These are phyloP conservation scores for Drosophila glabriapex DNA, from an alignment of 2,888 invertebrate genomes.

Conservation along the genomic window DNA sequence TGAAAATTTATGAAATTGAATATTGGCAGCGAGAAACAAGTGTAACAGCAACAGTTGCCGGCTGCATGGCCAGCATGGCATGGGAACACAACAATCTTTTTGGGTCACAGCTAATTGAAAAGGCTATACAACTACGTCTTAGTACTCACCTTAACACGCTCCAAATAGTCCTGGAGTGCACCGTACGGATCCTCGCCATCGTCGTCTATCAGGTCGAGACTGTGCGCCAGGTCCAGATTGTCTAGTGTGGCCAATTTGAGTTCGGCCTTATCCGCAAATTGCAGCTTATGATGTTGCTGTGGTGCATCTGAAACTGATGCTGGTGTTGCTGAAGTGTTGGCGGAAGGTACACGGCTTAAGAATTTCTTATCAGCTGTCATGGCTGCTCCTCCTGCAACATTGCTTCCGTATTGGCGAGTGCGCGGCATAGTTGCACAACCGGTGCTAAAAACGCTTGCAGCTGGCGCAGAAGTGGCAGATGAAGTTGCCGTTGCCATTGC, in stretches of 20 bases:
- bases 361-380: conserved; percentile 82
- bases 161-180: conserved; percentile 84
- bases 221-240: conserved; percentile 82
- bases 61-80: not conserved
- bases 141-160: conserved; percentile 84
- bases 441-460: conserved; percentile 75
- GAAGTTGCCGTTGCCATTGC: conserved; percentile 47
- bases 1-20: conserved; percentile 61
- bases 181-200: conserved; percentile 84
- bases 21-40: conserved; percentile 52
- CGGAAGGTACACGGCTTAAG: conserved; percentile 65
- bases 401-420: conserved; percentile 75
- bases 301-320: conserved; percentile 41
- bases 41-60: conserved; percentile 17
- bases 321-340: conserved; percentile 51
- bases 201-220: conserved; percentile 77
- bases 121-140: not conserved
- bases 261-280: conserved; percentile 76
- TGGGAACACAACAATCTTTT: conserved; percentile 3
- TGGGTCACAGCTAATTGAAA: conserved; percentile 16
- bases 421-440: conserved; percentile 83
- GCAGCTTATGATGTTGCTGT: conserved; percentile 71
- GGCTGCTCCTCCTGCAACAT: conserved; percentile 51
- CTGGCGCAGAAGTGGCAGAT: conserved; percentile 53
- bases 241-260: conserved; percentile 79